These are phyloP conservation scores for Hypocryptadius cinnamomeus DNA, from an alignment of 2,113 vertebrate species.

Conservation along the genomic window DNA sequence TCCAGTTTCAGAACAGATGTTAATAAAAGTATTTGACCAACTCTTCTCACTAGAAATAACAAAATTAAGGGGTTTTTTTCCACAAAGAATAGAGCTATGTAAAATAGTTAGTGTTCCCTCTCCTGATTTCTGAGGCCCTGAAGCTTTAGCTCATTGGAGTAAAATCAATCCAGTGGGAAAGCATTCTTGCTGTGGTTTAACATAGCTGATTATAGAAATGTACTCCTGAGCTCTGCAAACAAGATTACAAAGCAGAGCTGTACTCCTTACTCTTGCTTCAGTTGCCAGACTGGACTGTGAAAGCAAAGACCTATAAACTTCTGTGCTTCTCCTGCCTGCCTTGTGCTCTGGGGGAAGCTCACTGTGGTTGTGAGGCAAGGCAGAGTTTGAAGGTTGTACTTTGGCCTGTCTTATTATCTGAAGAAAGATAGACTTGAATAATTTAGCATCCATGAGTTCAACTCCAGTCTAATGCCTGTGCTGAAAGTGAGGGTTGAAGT, in stretches of 20 bases:
- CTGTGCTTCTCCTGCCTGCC: neutral
- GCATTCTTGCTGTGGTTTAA: neutral
- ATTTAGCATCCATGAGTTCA: neutral
- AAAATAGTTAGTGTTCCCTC: neutral
- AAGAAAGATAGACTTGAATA: neutral
- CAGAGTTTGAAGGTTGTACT: neutral
- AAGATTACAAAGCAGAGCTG: neutral
- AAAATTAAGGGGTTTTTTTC: neutral
- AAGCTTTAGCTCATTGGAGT: neutral
- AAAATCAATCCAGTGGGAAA: accelerated
- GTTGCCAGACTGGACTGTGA: neutral
- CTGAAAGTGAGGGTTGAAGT: neutral
- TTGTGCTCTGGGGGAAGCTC: neutral
- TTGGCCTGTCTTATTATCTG: neutral
- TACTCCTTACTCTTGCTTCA: neutral
- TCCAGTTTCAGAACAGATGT: neutral
- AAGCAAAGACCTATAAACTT: neutral
- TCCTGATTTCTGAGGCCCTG: neutral
- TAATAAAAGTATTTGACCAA: neutral
- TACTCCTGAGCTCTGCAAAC: neutral
- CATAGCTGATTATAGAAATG: neutral
- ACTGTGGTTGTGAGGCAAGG: accelerated
- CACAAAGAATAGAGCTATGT: neutral
- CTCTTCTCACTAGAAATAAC: neutral
- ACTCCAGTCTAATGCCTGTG: neutral